Base-by-base conservation (phyloP, 2,797 vertebrate species). In the Cossypha niveicapilla region DNA sequence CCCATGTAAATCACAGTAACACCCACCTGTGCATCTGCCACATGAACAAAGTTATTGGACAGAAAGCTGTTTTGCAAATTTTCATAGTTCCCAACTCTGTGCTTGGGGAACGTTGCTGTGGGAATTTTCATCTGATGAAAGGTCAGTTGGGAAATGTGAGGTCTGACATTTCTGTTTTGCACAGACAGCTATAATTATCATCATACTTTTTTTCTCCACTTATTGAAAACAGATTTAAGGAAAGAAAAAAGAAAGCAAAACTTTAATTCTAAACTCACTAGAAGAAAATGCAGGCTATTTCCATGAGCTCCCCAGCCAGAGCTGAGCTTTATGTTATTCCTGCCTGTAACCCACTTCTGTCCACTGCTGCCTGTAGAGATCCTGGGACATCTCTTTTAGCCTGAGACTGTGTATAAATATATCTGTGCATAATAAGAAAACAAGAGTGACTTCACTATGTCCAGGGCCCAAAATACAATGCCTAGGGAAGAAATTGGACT, bases 131-230 rank as follows among this genome's bases (percentile, higher is more conserved):
- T 90, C 74, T 65, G 82, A 71, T 78, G 83, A 88, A 95, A 94
- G 91, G 93, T 91, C 89, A 90, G 21, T 61, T 83, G 87, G 87
- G 89, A 93, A 94, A 95, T 81, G 72, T 66, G 93, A 95, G 87
- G 89, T 85, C 78, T 87, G 94, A 94, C 80, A 79, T 92, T 87
- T 90, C 90, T 94, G 85, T 88, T 96, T 90, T 96, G 92, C 83
- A 87, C 83, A 92, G 93, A 92, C 90, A 92, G 86, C 93, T 96
- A n/a, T 94, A 97, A 97, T 96, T 95, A 86, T 90, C 87, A 37
- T 95, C 93, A 90, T 94, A 66, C 74, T 96, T 94, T 96, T 95
- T 88, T 91, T 86, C 65, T 90, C 63, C 18, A 37, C 71, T 95
- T 96, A 96, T 95, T 96, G 91, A 94, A 95, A 96, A 89, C 96